Base-by-base conservation (phyloP, 2,888 invertebrate species). In the Drosophila stalkeri region DNA sequence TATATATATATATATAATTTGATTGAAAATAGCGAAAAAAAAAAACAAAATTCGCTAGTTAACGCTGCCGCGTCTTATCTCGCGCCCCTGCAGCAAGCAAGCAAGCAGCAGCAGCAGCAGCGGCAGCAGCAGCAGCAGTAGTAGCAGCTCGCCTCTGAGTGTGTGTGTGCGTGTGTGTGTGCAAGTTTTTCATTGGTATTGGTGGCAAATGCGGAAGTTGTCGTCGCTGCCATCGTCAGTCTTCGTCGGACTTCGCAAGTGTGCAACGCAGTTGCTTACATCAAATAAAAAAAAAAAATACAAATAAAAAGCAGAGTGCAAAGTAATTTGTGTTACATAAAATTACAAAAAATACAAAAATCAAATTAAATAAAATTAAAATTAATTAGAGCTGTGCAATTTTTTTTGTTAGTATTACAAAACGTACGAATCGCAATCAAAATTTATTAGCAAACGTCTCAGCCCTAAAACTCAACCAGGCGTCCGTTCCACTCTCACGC, bases 181-280 rank as follows among this genome's bases (percentile, higher is more conserved):
- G 39, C 33, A 56, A 49, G 82, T 75, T 68, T 70, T 37, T 18
- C 33, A 33, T 35, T 51, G 31, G 60, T 63, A 56, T 75, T 74
- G 72, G 75, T 85, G 82, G 88, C 82, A 83, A 89, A 89, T 82
- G 90, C 83, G 83, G 83, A 83, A 83, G 90, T 83, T 70, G 76
- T 64, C 73, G 78, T 81, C 81, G 67, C 59, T 73, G 76, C 71
- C 65, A 65, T 87, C 77, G 85, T 86, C 82, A 75, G 86, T 81
- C 86, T 64, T 80, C 76, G 80, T 82, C 67, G 64, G 62, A 67
- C 78, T 57, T 81, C 74, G 78, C 82, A 60, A 78, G 62, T 73
- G 82, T 78, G 77, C 77, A 78, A 78, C 77, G 78, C 68, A 78
- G 44, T 60, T 67, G 67, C 72, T 27, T 81, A 62, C 64, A 44